These are phyloP conservation scores for Muntiacus muntjak DNA, from an alignment of 2,113 vertebrate species.

Conservation along the genomic window DNA sequence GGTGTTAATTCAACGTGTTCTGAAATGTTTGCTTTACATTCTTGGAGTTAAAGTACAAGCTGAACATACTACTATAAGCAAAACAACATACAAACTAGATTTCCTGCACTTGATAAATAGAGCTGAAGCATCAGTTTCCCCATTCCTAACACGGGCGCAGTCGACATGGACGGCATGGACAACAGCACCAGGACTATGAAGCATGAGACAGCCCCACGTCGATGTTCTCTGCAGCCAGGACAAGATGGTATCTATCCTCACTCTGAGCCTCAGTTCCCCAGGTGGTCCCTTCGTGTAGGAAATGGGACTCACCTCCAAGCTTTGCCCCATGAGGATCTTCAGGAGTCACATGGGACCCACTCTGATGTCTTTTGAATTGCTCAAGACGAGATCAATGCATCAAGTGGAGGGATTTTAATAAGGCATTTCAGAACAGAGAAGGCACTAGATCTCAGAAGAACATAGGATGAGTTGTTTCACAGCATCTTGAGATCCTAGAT, in stretches of 20 bases:
- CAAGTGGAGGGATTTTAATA: not conserved
- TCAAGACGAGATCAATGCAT: not conserved
- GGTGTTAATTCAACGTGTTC: constrained; percentile 2
- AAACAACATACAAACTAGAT: constrained; percentile 10
- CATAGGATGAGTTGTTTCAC: not conserved
- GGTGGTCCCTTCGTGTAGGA: not conserved
- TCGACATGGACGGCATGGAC: not conserved
- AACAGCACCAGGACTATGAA: not conserved
- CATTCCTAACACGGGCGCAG: constrained; percentile 55
- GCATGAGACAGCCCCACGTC: constrained; percentile 17
- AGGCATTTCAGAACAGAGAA: not conserved
- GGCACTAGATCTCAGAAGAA: not conserved
- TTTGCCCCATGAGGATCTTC: fast-evolving
- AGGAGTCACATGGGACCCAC: not conserved
- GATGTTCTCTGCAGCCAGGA: not conserved
- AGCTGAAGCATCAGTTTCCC: constrained; percentile 52
- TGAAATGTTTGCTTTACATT: constrained; percentile 41
- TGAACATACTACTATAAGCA: not conserved
- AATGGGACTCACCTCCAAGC: not conserved
- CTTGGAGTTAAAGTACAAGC: not conserved
- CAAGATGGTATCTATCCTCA: not conserved
- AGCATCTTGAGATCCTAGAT: not conserved
- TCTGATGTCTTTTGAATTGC: not conserved
- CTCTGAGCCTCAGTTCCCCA: not conserved
- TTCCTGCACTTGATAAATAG: constrained; percentile 25